A percentile compares a stretch with the other conserved stretches of the same genome.
Conservation (phyloP, 1,140 invertebrate species). For the Anoplophora glabripennis region DNA sequence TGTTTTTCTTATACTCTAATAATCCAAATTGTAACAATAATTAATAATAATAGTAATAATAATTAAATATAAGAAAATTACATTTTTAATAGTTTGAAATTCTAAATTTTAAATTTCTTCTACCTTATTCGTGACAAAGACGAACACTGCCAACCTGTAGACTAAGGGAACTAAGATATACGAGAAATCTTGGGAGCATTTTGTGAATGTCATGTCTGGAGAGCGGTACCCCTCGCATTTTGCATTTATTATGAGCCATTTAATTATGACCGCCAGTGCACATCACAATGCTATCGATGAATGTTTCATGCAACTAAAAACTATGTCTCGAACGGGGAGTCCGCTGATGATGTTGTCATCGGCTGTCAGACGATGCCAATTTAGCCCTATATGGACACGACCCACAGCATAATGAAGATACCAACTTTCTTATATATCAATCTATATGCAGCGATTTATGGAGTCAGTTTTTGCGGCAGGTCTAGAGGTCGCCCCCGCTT, state of each 20-base stretch:
- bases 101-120: no score
- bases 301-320: conserved; percentile 42
- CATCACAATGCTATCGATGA: conserved; percentile 31
- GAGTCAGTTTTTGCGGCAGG: conserved; percentile 33
- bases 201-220: no score
- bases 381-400: conserved; percentile 44
- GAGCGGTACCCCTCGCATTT: no score
- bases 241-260: conserved; percentile 30
- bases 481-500: conserved; percentile 17
- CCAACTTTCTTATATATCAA: conserved; percentile 44
- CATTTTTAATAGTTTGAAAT: no score
- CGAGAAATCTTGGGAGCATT: no score
- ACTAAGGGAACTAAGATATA: no score
- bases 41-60: no score
- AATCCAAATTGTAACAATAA: no score
- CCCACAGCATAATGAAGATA: conserved; percentile 44
- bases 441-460: conserved; percentile 43
- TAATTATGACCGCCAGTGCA: conserved; percentile 33
- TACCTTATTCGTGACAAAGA: no score
- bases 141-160: no score
- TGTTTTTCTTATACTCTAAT: no score
- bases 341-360: conserved; percentile 46
- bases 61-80: no score
- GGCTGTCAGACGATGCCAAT: conserved; percentile 41
- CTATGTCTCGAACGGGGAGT: conserved; percentile 38